A percentile compares a stretch with the other conserved stretches of the same genome.
Evolutionary conservation across 2,797 vertebrate genomes (phyloP).

Genomic region (Chromobotia macracanthus): DNA sequence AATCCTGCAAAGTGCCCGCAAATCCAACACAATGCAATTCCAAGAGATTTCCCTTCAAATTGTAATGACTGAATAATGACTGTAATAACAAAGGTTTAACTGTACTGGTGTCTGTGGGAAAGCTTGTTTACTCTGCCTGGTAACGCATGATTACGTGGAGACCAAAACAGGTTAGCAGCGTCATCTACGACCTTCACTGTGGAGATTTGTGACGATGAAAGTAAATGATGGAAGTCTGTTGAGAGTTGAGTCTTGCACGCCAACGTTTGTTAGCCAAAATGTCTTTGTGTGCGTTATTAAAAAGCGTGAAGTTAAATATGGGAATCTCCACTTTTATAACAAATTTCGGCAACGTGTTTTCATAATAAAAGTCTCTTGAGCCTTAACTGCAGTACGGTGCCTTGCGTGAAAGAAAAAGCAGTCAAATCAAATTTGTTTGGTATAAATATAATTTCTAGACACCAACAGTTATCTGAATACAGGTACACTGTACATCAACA

Average conservation of each 20-base stretch:
- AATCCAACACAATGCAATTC: background rate
- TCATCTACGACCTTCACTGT: background rate
- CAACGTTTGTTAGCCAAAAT: background rate
- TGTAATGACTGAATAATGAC: too few relatives aligned
- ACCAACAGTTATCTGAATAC: too few relatives aligned
- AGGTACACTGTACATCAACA: too few relatives aligned
- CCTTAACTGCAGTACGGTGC: background rate
- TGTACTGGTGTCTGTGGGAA: background rate
- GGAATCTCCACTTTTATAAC: background rate
- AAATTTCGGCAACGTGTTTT: background rate
- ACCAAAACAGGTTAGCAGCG: background rate
- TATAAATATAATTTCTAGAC: too few relatives aligned
- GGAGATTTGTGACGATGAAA: background rate
- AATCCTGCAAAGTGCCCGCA: background rate
- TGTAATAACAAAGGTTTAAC: too few relatives aligned
- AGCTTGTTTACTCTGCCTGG: background rate
- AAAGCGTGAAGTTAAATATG: background rate
- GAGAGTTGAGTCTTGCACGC: too few relatives aligned
- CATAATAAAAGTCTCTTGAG: slow-evolving; percentile 31
- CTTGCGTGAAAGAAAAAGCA: too few relatives aligned
- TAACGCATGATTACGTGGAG: background rate
- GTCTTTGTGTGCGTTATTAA: background rate
- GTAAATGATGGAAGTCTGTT: background rate
- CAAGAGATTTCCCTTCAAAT: too few relatives aligned
- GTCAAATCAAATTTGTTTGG: too few relatives aligned